Percentiles rank a stretch among this genome's conserved stretches.
Conservation (phyloP, 2,888 invertebrate species). For the Volucella inflata region DNA sequence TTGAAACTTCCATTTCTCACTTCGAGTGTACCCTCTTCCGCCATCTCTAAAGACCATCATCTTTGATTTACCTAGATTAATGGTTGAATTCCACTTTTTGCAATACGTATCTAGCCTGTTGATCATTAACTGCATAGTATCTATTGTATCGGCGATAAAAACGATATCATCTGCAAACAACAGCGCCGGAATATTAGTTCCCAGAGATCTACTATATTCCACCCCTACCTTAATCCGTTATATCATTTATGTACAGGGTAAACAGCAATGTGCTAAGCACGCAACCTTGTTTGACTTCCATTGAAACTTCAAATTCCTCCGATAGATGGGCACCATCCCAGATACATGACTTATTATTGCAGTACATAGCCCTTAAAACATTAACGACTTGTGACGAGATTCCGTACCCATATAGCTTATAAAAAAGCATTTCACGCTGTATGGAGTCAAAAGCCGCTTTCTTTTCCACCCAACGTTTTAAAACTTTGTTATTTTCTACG, state of each 20-base stretch:
- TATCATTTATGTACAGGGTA: slow-evolving; percentile 2
- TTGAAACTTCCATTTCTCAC: too few relatives aligned
- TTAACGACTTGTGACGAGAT: too few relatives aligned
- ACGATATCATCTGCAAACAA: background rate
- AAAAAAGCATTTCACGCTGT: too few relatives aligned
- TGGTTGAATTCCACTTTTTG: too few relatives aligned
- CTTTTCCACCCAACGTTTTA: background rate
- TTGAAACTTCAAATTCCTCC: background rate
- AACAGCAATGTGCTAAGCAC: background rate
- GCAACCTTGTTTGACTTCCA: background rate
- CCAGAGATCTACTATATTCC: background rate
- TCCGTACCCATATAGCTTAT: too few relatives aligned
- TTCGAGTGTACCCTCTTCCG: too few relatives aligned
- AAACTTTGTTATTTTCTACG: slow-evolving; percentile 5
- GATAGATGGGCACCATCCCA: background rate
- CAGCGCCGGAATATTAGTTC: too few relatives aligned
- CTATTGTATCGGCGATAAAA: background rate
- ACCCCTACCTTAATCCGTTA: slow-evolving; percentile 3
- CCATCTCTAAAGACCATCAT: too few relatives aligned
- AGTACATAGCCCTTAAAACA: too few relatives aligned
- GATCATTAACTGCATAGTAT: slow-evolving; percentile 14
- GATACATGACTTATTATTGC: background rate
- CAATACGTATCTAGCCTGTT: slow-evolving; percentile 14
- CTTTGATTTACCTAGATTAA: too few relatives aligned
- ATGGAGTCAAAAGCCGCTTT: background rate